Percentiles rank a stretch among this genome's conserved stretches.
These are phyloP conservation scores for Notolepis coatsorum DNA, from an alignment of 2,797 vertebrate species.

Conservation along the genomic window DNA sequence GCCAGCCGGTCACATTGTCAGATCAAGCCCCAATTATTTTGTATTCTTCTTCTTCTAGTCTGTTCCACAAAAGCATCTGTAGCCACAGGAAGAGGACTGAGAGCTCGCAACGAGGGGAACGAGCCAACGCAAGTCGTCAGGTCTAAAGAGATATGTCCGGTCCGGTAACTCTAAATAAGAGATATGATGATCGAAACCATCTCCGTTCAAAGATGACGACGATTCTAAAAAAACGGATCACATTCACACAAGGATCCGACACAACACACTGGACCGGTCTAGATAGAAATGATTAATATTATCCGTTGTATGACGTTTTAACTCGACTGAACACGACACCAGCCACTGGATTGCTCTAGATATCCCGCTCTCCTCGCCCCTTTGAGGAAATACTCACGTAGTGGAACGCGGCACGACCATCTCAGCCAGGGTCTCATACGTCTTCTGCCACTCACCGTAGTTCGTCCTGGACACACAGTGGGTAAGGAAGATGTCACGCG, in stretches of 20 bases:
- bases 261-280: not conserved
- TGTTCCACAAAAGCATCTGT: too few species aligned
- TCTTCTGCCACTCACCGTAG: slow-evolving; percentile 95
- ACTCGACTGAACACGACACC: not conserved
- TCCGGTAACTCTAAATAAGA: too few species aligned
- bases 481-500: not conserved
- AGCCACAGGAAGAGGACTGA: too few species aligned
- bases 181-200: too few species aligned
- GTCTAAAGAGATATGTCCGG: too few species aligned
- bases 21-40: slow-evolving; percentile 7
- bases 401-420: slow-evolving; percentile 99
- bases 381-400: slow-evolving; percentile 84
- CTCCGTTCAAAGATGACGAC: not conserved
- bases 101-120: too few species aligned
- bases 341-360: not conserved
- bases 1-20: slow-evolving; percentile 15
- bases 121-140: too few species aligned
- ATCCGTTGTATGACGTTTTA: not conserved
- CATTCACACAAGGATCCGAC: too few species aligned
- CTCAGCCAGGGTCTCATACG: slow-evolving; percentile 94
- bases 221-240: too few species aligned
- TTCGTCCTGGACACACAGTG: slow-evolving; percentile 78
- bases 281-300: not conserved
- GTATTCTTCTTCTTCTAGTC: slow-evolving; percentile 17
- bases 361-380: not conserved